A percentile compares a stretch with the other conserved stretches of the same genome.
Evolutionary conservation across 2,113 vertebrate species (phyloP).

Genomic region (Rhizomys pruinosus): DNA sequence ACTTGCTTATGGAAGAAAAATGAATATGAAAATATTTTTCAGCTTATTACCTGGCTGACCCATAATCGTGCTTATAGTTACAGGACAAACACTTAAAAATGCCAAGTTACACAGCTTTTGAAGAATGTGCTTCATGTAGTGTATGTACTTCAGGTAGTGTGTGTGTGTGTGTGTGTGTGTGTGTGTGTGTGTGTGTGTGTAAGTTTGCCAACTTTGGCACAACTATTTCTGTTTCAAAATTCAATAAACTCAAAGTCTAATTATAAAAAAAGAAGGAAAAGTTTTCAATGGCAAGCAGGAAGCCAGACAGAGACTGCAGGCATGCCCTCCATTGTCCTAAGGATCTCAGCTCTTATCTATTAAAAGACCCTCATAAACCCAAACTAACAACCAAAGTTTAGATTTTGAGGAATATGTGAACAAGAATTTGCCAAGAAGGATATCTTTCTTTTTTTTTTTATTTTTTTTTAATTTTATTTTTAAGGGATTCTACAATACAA

Average conservation of each 20-base stretch:
- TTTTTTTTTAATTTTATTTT: too few relatives aligned
- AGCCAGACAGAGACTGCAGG: neutral
- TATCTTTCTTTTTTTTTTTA: too few relatives aligned
- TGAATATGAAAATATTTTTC: conserved; percentile 61
- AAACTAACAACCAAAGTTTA: neutral
- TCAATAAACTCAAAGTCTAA: conserved; percentile 74
- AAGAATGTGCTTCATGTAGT: conserved; percentile 40
- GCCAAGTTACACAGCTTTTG: neutral
- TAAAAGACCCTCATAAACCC: neutral
- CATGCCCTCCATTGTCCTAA: too few relatives aligned
- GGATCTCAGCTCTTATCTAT: neutral
- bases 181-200: neutral
- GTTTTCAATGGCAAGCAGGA: neutral
- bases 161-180: neutral
- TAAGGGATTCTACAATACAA: too few relatives aligned
- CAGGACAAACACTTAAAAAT: conserved; percentile 38
- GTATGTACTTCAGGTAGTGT: too few relatives aligned
- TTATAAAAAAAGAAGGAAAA: too few relatives aligned
- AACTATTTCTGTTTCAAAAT: conserved; percentile 54
- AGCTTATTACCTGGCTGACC: conserved; percentile 25
- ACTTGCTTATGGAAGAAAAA: conserved; percentile 29
- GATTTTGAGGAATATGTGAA: neutral
- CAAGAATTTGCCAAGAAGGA: neutral
- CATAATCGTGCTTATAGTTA: conserved; percentile 14
- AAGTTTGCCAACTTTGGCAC: conserved; percentile 20